Evolutionary conservation across 2,797 vertebrate species (phyloP).

Genomic region (Melanotaenia boesemani): DNA sequence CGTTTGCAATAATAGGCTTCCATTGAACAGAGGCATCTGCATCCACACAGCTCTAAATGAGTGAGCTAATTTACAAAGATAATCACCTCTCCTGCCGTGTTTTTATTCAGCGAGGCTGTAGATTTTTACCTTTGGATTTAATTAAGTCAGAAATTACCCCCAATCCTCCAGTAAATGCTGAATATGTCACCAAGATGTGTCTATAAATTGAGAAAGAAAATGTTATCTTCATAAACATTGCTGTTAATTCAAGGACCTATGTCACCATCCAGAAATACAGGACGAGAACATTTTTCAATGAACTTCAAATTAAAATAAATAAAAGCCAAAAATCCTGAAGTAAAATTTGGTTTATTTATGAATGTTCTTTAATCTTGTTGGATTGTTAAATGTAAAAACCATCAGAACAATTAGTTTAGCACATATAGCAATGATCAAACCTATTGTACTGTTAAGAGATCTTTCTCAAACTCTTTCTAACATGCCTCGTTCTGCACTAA

Average conservation of each 20-base stretch:
- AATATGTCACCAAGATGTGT: slow-evolving; percentile 50
- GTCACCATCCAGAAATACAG: neutral
- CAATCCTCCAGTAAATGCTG: slow-evolving; percentile 49
- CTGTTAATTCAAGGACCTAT: slow-evolving; percentile 23
- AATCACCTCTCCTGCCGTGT: slow-evolving; percentile 83
- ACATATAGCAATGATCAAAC: slow-evolving; percentile 32
- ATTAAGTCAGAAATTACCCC: slow-evolving; percentile 78
- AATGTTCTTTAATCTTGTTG: slow-evolving; percentile 11
- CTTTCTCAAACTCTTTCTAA: slow-evolving; percentile 32
- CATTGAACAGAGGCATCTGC: slow-evolving; percentile 87
- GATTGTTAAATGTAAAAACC: neutral
- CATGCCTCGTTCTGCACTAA: slow-evolving; percentile 6
- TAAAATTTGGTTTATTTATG: neutral
- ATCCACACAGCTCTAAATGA: slow-evolving; percentile 87
- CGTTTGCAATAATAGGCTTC: slow-evolving; percentile 90
- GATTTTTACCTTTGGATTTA: slow-evolving; percentile 74
- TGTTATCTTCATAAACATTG: slow-evolving; percentile 51
- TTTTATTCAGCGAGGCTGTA: slow-evolving; percentile 78
- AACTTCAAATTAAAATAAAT: neutral
- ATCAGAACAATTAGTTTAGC: slow-evolving; percentile 36
- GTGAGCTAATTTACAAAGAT: slow-evolving; percentile 86
- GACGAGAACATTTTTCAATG: neutral
- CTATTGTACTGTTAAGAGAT: slow-evolving; percentile 16
- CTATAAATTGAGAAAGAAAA: slow-evolving; percentile 45
- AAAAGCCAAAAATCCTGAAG: neutral